Base-by-base conservation (phyloP, 2,113 vertebrate species). In the Aramus guarauna region DNA sequence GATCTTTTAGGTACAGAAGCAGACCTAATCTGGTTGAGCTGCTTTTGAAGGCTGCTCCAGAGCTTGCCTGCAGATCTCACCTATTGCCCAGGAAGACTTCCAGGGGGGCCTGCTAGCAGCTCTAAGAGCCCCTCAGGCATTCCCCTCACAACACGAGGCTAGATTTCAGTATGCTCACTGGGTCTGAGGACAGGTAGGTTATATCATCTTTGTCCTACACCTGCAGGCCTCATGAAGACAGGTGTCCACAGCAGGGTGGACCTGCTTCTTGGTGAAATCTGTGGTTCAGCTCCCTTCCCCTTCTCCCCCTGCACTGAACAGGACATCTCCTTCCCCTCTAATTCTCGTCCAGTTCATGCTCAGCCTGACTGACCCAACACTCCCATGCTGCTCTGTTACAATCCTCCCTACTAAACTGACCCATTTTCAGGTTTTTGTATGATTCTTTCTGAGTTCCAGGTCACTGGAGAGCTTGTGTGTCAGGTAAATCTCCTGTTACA, bases 1-100 rank as follows among this genome's bases (percentile, higher is more conserved):
- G 68, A 36, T 95, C 80, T 68, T 91, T 84, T 53, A 85, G 73
- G 56, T 78, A 89, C 76, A 81, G 52, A 83, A 86, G 68, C 83
- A 95, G 87, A 75, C 34, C 64, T 78, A 39, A 78, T 67, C 60
- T 82, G 73, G 14, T 24, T 82, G 58, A 90, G 73, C 32, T 91
- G 68, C 80, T 78, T 81, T 12, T 67, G 77, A 91, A 91, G 68
- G 56, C 73, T 67, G 64, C 26, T 72, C 43, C 55, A 19, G 56
- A 86, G 52, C 68, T 52, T 81, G 68, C 71, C 32, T 77, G 37
- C 75, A 71, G 59, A 75, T 71, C 21, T 69, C 72, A 62, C 32
- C 45, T 13, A 48, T 23, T 34, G 32, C 37, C 41, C 41, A 81
- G 72, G 32, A 69, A 66, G 37, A 15, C 37, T 80, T 85, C 36